A percentile compares a stretch with the other conserved stretches of the same genome.
Evolutionary conservation across 2,797 vertebrate genomes (phyloP).

Genomic region (Microctenopoma lineatum): DNA sequence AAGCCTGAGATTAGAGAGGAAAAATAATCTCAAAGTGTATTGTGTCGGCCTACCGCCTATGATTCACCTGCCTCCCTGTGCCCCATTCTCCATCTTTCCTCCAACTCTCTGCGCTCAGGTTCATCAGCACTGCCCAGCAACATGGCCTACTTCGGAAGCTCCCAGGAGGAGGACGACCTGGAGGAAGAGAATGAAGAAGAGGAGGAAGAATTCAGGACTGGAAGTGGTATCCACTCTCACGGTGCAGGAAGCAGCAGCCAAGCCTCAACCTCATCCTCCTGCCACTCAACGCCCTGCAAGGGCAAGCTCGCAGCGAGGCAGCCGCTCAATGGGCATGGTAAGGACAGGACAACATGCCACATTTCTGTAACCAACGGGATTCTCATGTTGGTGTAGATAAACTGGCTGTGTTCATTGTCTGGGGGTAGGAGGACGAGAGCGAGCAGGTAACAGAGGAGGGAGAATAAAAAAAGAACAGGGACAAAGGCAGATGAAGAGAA

Average conservation of each 20-base stretch:
- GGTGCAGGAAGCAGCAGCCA: slow-evolving; percentile 72
- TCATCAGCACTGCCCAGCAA: slow-evolving; percentile 94
- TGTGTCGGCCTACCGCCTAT: not conserved
- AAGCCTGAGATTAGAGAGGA: slow-evolving; percentile 31
- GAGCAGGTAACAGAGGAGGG: not conserved
- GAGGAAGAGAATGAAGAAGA: slow-evolving; percentile 91
- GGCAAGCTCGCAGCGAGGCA: slow-evolving; percentile 88
- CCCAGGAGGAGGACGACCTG: slow-evolving; percentile 96
- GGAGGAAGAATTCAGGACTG: slow-evolving; percentile 84
- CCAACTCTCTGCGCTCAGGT: slow-evolving; percentile 78
- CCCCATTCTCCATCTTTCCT: slow-evolving; percentile 6
- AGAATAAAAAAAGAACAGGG: slow-evolving; percentile 3
- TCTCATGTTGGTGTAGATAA: slow-evolving; percentile 11
- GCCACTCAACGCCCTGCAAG: slow-evolving; percentile 98
- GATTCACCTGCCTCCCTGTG: slow-evolving; percentile 27
- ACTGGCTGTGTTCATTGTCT: not conserved
- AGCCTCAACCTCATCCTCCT: slow-evolving; percentile 85
- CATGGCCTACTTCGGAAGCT: slow-evolving; percentile 97
- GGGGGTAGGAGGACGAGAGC: not conserved
- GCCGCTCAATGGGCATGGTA: slow-evolving; percentile 92
- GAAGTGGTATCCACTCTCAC: slow-evolving; percentile 61
- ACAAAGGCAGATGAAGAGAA: not conserved
- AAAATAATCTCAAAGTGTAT: not conserved
- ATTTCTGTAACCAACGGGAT: slow-evolving; percentile 1
- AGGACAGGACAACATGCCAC: slow-evolving; percentile 7